Percentiles rank a stretch among this genome's conserved stretches.
These are phyloP conservation scores for Cataglyphis albicans DNA, from an alignment of 2,888 invertebrate genomes.

Conservation along the genomic window DNA sequence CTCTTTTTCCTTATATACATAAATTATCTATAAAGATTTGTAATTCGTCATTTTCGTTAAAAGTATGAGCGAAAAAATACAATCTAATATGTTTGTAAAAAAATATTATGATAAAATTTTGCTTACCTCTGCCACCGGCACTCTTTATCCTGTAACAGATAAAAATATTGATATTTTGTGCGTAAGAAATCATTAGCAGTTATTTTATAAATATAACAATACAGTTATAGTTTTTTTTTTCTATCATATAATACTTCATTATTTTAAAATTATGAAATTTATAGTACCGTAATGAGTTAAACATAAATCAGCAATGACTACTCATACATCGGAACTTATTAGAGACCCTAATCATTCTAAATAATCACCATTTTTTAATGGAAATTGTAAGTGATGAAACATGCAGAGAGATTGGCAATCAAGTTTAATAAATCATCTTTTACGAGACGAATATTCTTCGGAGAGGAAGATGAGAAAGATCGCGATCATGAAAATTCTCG, in stretches of 20 bases:
- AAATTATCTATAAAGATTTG: background rate
- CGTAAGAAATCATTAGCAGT: background rate
- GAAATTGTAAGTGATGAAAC: conserved; percentile 18
- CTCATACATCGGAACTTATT: background rate
- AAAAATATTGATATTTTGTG: background rate
- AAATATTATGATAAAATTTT: conserved; percentile 22
- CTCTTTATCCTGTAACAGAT: conserved; percentile 83
- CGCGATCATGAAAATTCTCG: conserved; percentile 46
- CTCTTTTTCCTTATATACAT: background rate
- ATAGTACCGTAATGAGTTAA: background rate
- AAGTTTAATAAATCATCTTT: conserved; percentile 38
- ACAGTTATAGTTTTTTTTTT: background rate
- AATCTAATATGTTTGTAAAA: background rate
- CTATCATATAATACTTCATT: background rate
- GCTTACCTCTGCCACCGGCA: conserved; percentile 84
- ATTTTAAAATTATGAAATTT: conserved; percentile 8
- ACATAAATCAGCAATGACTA: background rate
- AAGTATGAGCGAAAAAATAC: background rate
- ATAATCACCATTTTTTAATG: background rate
- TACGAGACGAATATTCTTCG: background rate
- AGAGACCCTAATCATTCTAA: conserved; percentile 4
- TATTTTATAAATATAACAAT: conserved; percentile 12
- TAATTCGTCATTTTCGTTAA: background rate
- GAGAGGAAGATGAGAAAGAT: conserved; percentile 36
- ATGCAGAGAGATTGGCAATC: conserved; percentile 29